Evolutionary conservation across 2,797 vertebrate genomes (phyloP).

Genomic region (Hydrocynus forskahlii): DNA sequence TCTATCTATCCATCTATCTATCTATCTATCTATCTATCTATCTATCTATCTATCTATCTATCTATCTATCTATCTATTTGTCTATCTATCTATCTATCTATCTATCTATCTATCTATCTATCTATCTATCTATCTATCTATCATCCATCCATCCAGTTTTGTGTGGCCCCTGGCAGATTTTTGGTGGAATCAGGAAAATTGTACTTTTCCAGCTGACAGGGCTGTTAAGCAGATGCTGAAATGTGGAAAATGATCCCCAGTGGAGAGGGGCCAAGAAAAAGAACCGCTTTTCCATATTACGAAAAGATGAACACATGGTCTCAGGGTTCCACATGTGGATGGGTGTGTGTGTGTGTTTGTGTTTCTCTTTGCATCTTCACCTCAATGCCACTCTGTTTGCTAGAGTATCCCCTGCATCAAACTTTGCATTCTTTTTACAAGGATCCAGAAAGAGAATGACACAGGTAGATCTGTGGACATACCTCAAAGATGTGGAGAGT

Average conservation of each 20-base stretch:
- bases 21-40: too few relatives aligned
- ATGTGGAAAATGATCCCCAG: conserved; percentile 65
- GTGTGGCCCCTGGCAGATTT: conserved; percentile 62
- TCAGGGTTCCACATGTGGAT: conserved; percentile 48
- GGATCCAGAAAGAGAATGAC: conserved; percentile 17
- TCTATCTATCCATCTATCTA: too few relatives aligned
- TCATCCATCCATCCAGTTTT: conserved; percentile 45
- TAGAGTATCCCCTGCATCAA: conserved; percentile 12
- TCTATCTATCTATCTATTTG: too few relatives aligned
- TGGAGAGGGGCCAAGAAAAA: conserved; percentile 64
- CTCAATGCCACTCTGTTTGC: conserved; percentile 36
- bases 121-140: neutral
- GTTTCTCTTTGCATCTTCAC: conserved; percentile 17
- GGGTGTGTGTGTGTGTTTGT: conserved; percentile 35
- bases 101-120: too few relatives aligned
- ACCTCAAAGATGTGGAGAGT: too few relatives aligned
- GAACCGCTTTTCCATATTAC: conserved; percentile 63
- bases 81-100: too few relatives aligned
- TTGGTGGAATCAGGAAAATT: conserved; percentile 66
- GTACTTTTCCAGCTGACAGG: conserved; percentile 66
- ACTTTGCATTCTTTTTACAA: conserved; percentile 16
- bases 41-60: too few relatives aligned
- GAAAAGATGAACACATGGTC: conserved; percentile 65
- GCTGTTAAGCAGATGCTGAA: conserved; percentile 75
- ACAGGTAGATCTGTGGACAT: neutral